phyloP scores from a whole-genome alignment of 2,797 vertebrate species.

The Pangasius larnaudii region DNA sequence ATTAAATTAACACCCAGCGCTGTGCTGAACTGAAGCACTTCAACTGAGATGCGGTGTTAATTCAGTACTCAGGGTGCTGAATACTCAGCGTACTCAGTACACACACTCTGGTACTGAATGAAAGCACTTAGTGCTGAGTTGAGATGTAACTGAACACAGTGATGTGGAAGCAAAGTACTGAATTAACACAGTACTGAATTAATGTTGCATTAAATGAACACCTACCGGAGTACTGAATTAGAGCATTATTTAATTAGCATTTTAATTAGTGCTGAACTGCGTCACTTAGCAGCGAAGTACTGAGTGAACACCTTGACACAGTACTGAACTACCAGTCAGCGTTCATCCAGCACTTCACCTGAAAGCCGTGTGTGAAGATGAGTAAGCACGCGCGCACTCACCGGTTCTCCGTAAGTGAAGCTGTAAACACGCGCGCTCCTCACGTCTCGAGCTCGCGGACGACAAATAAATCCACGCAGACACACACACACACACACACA shows the following conservation, averaged over 20 bases:
- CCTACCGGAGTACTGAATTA: not conserved
- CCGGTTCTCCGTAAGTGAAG: slow-evolving; percentile 55
- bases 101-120: not conserved
- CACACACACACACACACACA: no score
- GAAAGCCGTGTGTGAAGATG: no score
- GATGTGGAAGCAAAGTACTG: not conserved
- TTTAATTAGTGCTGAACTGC: not conserved
- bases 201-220: not conserved
- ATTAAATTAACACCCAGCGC: no score
- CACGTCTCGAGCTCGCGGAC: slow-evolving; percentile 52
- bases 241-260: not conserved
- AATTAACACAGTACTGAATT: not conserved
- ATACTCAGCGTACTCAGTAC: not conserved
- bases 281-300: not conserved
- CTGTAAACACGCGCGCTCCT: slow-evolving; percentile 2
- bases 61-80: no score
- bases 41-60: no score
- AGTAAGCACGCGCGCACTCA: slow-evolving; percentile 62
- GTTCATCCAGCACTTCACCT: no score
- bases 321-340: no score
- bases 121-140: not conserved
- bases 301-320: not conserved
- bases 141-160: not conserved
- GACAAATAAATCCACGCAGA: slow-evolving; percentile 65
- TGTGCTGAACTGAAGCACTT: no score